phyloP scores from a whole-genome alignment of 1,140 invertebrate genomes.

The Lithobius niger region DNA sequence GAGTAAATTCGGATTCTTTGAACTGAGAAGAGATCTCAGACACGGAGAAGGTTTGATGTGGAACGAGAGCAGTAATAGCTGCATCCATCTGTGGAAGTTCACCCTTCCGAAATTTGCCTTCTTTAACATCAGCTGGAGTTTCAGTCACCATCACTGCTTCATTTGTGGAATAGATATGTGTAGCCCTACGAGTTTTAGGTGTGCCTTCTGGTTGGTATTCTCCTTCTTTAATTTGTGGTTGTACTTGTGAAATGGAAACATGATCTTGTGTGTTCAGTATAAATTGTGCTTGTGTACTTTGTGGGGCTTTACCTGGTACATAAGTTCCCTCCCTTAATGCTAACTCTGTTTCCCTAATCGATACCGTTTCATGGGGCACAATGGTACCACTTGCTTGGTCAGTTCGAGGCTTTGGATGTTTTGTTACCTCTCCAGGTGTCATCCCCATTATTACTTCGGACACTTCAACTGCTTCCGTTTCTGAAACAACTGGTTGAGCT shows the following conservation, averaged over 20 bases:
- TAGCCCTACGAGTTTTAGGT: conserved; percentile 11
- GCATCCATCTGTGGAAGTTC: conserved; percentile 10
- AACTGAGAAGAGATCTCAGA: conserved; percentile 17
- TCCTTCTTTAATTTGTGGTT: conserved; percentile 6
- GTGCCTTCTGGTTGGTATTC: conserved; percentile 13
- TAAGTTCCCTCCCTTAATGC: neutral
- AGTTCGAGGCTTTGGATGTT: conserved; percentile 37
- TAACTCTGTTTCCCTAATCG: neutral
- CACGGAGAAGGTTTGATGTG: conserved; percentile 17
- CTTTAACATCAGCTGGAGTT: conserved; percentile 15
- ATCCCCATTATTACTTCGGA: conserved; percentile 20
- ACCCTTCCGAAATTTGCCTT: conserved; percentile 12
- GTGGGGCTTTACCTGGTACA: neutral
- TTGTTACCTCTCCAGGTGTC: conserved; percentile 36
- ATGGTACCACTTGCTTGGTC: conserved; percentile 32
- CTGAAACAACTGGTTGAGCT: conserved; percentile 35
- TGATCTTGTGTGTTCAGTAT: neutral
- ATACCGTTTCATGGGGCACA: conserved; percentile 1
- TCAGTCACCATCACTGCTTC: conserved; percentile 14
- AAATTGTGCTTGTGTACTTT: neutral
- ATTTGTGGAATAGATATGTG: conserved; percentile 13
- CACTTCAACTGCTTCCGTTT: conserved; percentile 26
- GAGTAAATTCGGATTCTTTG: conserved; percentile 16
- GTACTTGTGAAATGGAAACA: neutral
- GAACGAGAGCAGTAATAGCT: conserved; percentile 15